A percentile compares a stretch with the other conserved stretches of the same genome.
These are phyloP conservation scores for Phymastichus coffea DNA, from an alignment of 1,140 invertebrate species.

Conservation along the genomic window DNA sequence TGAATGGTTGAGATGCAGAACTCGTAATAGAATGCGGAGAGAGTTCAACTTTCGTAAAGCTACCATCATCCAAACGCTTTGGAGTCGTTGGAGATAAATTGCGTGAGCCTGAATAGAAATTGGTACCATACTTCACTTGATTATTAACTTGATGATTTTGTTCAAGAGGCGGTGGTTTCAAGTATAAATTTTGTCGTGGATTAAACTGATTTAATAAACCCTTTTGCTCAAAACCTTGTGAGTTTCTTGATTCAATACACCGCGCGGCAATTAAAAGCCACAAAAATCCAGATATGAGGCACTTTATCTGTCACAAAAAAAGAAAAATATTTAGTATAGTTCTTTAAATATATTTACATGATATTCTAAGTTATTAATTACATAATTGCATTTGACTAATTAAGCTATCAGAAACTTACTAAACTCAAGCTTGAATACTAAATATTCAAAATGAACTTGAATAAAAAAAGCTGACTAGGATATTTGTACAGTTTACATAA, in stretches of 20 bases:
- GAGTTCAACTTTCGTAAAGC: no score
- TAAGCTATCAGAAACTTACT: constrained; percentile 27
- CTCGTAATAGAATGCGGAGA: no score
- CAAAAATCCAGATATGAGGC: constrained; percentile 6
- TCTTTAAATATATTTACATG: no score
- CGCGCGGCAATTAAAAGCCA: constrained; percentile 6
- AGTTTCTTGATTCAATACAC: constrained; percentile 3
- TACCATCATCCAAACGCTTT: no score
- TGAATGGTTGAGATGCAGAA: no score
- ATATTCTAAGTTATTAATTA: neutral
- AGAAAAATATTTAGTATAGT: constrained; percentile 14
- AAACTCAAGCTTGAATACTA: constrained; percentile 24
- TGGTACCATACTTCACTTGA: neutral
- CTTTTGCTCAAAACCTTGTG: neutral
- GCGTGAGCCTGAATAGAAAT: no score
- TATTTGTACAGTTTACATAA: no score
- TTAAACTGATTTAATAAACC: neutral
- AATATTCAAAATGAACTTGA: no score
- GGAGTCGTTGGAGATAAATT: no score
- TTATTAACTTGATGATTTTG: neutral
- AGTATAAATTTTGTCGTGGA: neutral
- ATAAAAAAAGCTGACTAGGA: no score
- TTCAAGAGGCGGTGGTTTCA: neutral
- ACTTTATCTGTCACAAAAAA: constrained; percentile 21
- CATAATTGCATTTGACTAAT: neutral